Percentiles rank a stretch among this genome's conserved stretches.
These are phyloP conservation scores for Cerastis rubricosa DNA, from an alignment of 2,888 invertebrate genomes.

Conservation along the genomic window DNA sequence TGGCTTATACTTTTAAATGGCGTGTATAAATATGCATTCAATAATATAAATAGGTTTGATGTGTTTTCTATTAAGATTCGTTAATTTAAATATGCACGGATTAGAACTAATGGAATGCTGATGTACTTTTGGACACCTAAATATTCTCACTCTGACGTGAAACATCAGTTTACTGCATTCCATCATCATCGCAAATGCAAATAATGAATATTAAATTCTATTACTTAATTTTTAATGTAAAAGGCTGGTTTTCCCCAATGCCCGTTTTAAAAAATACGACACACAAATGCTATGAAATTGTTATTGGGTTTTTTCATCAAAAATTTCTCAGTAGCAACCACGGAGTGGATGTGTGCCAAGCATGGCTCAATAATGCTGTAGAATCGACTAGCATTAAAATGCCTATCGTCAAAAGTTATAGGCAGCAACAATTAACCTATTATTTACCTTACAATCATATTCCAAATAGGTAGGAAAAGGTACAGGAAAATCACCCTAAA, in stretches of 20 bases:
- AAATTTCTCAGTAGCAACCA: background rate
- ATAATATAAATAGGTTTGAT: conserved; percentile 54
- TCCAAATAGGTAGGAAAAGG: background rate
- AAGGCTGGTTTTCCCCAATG: background rate
- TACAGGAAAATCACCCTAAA: conserved; percentile 24
- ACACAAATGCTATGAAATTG: background rate
- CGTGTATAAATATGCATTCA: conserved; percentile 57
- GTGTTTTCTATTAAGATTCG: conserved; percentile 58
- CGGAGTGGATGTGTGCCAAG: background rate
- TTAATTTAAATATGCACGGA: conserved; percentile 45
- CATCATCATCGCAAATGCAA: background rate
- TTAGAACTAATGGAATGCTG: conserved; percentile 45
- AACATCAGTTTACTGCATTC: conserved; percentile 16
- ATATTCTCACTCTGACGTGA: conserved; percentile 14
- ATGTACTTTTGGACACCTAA: conserved; percentile 30
- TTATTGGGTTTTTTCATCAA: background rate
- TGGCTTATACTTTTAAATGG: conserved; percentile 57
- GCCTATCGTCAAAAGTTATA: background rate
- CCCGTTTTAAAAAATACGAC: background rate
- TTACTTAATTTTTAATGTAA: background rate
- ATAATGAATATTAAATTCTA: background rate
- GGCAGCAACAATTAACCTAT: background rate
- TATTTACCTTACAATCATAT: background rate
- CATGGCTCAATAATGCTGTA: background rate
- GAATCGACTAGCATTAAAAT: background rate